phyloP scores from a whole-genome alignment of 2,113 vertebrate genomes.

The Neolamprologus falcicula region DNA sequence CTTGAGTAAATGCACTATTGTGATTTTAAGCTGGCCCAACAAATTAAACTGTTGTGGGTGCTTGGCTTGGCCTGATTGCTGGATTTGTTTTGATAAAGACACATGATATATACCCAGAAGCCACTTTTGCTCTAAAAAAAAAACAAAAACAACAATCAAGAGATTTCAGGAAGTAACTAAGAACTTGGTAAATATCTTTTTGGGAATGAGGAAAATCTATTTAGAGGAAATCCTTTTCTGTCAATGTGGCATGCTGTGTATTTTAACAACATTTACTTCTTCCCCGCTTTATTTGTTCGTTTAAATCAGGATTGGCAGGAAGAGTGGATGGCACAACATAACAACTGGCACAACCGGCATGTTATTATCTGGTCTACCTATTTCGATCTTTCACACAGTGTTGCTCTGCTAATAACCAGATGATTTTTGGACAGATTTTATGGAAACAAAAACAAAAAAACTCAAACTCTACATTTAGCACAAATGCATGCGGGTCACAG shows the following conservation, averaged over 20 bases:
- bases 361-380: background rate
- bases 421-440: background rate
- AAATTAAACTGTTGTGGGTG: background rate
- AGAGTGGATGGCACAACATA: background rate
- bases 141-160: fast-evolving
- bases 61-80: background rate
- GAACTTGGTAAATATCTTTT: background rate
- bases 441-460: background rate
- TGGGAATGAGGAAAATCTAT: background rate
- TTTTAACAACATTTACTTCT: background rate
- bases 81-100: background rate
- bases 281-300: background rate
- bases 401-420: background rate
- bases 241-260: background rate
- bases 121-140: background rate
- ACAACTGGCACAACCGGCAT: background rate
- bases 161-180: background rate
- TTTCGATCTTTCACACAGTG: background rate
- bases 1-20: background rate
- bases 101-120: background rate
- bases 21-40: background rate
- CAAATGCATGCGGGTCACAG: background rate
- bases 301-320: background rate
- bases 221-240: background rate
- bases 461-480: background rate